Base-by-base conservation (phyloP, 2,888 invertebrate species). In the Automeris io region DNA sequence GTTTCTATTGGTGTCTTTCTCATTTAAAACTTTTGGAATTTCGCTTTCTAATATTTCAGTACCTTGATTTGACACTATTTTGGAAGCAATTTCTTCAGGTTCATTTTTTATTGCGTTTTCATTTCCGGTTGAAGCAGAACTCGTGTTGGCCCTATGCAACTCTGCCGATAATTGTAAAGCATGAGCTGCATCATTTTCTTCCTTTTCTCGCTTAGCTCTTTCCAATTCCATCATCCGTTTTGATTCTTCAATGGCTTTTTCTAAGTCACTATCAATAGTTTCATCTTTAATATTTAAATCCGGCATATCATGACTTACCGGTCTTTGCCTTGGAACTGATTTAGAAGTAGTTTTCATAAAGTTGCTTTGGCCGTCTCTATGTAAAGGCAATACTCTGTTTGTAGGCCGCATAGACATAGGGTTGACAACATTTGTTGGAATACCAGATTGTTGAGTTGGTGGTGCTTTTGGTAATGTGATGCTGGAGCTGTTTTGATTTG, bases 361-460 rank as follows among this genome's bases (percentile, higher is more conserved):
- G 41, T 88, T 88, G 54, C 89, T 89, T 51, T 89, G 88, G 5
- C 88, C 88, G 37, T 90, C 89, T 45, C 93, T 91, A 56, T 93
- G 93, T 88, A 94, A 91, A 6, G 94, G 94, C 35, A 94, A 62
- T 1, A 94, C 94, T 45, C 94, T 88, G 62, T 93, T 94, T 88
- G 93, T 94, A 26, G 94, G 94, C 41, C 93, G 82, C 71, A 77
- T 87, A 3, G 82, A 79, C 77, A 91, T 90, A 1, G 92, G 92
- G 60, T 91, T 91, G 0, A 92, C 92, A 36, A 92, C 90, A 65
- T 92, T 92, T 7, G 91, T 92, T 11, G 92, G 92, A 53, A 92
- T 90, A 22, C 88, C 88, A 43, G 80, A 81, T 54, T 89, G 88
- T 59, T 89, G 90, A 43, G 90, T 89, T 7, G 88, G 82, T 19